Evolutionary conservation across 2,113 vertebrate genomes (phyloP).

Genomic region (Accipiter virgatus): DNA sequence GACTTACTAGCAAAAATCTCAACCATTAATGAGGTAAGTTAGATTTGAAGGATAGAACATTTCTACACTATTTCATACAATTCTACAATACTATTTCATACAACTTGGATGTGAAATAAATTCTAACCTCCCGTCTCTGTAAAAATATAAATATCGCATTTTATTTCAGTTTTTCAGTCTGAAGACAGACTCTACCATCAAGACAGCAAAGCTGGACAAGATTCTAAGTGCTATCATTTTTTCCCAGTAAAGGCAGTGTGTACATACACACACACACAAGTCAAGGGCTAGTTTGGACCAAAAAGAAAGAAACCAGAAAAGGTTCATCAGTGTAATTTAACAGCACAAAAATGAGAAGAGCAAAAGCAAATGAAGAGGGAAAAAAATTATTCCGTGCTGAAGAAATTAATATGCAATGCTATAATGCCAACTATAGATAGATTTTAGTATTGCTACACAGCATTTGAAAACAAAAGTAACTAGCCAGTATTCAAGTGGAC

Average conservation of each 20-base stretch:
- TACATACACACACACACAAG: not conserved
- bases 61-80: not conserved
- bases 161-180: not conserved
- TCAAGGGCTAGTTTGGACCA: not conserved
- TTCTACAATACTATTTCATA: not conserved
- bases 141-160: not conserved
- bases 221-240: not conserved
- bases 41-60: not conserved
- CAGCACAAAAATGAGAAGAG: not conserved
- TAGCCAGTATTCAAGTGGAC: not conserved
- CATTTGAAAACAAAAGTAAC: not conserved
- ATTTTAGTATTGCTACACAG: not conserved
- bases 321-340: not conserved
- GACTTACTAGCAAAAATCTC: not conserved
- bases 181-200: not conserved
- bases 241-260: not conserved
- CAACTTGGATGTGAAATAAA: not conserved
- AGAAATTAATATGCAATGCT: not conserved
- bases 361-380: not conserved
- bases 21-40: not conserved
- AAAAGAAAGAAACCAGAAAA: not conserved
- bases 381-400: not conserved
- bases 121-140: not conserved
- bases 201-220: not conserved
- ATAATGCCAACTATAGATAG: not conserved